These are phyloP conservation scores for Morbakka virulenta DNA, from an alignment of 30 jellyfish, hydroid and myxozoan species.

Conservation along the genomic window DNA sequence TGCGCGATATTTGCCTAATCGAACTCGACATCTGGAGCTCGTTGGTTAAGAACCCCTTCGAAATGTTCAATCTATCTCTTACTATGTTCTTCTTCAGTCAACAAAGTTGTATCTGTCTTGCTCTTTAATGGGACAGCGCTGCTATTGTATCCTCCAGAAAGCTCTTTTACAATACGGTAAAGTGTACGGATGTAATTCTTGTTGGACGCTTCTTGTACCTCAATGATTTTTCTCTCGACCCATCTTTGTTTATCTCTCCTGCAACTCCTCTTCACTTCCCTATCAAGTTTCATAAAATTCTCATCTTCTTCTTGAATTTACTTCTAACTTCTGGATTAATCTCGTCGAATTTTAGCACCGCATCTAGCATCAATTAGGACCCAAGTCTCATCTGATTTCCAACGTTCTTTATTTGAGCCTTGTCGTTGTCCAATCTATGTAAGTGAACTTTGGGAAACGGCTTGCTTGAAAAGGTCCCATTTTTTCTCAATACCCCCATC, in stretches of 20 bases:
- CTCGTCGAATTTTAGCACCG: not conserved
- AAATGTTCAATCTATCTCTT: not conserved
- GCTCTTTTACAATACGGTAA: not conserved
- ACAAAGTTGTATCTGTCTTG: not conserved
- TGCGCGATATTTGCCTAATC: no score
- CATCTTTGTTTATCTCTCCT: not conserved
- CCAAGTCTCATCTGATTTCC: not conserved
- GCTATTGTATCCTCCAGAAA: not conserved
- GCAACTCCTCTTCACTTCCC: not conserved
- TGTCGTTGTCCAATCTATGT: not conserved
- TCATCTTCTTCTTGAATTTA: no score
- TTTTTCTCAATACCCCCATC: not conserved
- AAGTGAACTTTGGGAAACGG: not conserved
- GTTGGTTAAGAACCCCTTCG: not conserved
- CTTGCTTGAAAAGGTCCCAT: not conserved
- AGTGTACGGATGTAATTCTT: not conserved
- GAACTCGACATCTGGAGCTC: not conserved
- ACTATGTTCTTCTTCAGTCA: not conserved
- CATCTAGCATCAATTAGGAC: not conserved
- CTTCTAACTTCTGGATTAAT: not conserved
- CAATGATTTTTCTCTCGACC: not conserved
- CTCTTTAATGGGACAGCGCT: not conserved
- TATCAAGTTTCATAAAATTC: not conserved
- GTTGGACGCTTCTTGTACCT: not conserved
- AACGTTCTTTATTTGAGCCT: not conserved